Evolutionary conservation across 2,888 invertebrate species (phyloP), one percentile per base, ranked within the genome.

Genomic region (Tortrix viridana): DNA sequence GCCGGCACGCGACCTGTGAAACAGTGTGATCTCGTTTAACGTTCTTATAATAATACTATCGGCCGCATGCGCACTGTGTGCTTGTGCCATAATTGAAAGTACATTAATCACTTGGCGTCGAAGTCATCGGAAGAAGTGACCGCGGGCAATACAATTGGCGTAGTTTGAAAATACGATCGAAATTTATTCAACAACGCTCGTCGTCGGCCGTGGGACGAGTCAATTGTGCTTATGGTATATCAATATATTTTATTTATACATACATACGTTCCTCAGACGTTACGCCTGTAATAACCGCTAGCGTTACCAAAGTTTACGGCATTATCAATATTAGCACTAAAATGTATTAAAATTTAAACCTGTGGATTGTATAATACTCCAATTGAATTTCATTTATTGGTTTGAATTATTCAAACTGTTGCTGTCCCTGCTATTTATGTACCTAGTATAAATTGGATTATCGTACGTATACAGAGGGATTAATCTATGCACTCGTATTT

Each of bases 81-180:
- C 88, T 84, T 87, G 89, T 84, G 86, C 79, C 80, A 78, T 88
- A 86, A 88, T 85, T 85, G 84, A 86, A 85, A 85, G 86, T 77
- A 82, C 75, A 87, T 87, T 84, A 88, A 89, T 88, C 83, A 86
- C 79, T 80, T 69, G 71, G 69, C 78, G 77, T 81, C 77, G 79
- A 81, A 81, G 49, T 60, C 73, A 75, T 74, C 73, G 69, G 68
- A 75, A 69, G 66, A 70, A 75, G 73, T 70, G 74, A 32, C 32
- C 76, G 77, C 71, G 68, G 68, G 65, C 66, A 71, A 76, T 71
- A 85, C 82, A 84, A 85, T 84, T 75, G 82, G 76, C 73, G 68
- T 69, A 81, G 85, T 87, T 85, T 88, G 78, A 88, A 86, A 89
- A 89, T 86, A 88, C 74, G 69, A 70, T 69, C 65, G 66, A 69